These are phyloP conservation scores for Podarcis siculus DNA, from an alignment of 2,797 vertebrate species.

Conservation along the genomic window DNA sequence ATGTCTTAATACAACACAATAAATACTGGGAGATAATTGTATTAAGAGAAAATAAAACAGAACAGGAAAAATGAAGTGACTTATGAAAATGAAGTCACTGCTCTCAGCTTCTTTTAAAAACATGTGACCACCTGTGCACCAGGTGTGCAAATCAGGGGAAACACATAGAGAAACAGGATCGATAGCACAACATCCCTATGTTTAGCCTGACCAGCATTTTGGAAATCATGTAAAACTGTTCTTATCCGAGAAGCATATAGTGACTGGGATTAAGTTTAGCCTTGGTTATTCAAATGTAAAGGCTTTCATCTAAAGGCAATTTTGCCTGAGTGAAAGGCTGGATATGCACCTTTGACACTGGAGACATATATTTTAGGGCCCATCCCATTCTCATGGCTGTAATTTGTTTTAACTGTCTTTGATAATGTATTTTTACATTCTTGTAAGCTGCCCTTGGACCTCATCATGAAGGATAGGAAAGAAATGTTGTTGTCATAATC, in stretches of 20 bases:
- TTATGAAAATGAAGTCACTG: too few relatives aligned
- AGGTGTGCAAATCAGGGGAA: background rate
- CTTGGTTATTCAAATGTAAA: background rate
- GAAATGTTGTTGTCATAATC: background rate
- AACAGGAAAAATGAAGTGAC: background rate
- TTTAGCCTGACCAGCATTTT: background rate
- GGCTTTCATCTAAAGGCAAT: background rate
- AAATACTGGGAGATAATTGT: background rate
- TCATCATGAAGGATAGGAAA: background rate
- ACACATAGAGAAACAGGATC: background rate
- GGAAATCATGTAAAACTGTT: background rate
- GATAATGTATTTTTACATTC: too few relatives aligned
- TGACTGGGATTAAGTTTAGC: background rate
- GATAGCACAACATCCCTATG: too few relatives aligned
- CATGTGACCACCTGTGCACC: background rate
- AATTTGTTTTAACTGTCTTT: too few relatives aligned
- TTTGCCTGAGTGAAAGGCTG: background rate
- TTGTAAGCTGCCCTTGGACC: too few relatives aligned
- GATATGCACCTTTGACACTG: too few relatives aligned
- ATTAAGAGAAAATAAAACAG: background rate
- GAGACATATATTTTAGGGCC: too few relatives aligned
- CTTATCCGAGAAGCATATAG: background rate
- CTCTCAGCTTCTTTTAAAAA: background rate
- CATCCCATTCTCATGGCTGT: too few relatives aligned
- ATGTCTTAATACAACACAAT: background rate